Evolutionary conservation across 2,113 vertebrate genomes (phyloP), one percentile per base, ranked within the genome.

Genomic region (Nematolebias whitei): DNA sequence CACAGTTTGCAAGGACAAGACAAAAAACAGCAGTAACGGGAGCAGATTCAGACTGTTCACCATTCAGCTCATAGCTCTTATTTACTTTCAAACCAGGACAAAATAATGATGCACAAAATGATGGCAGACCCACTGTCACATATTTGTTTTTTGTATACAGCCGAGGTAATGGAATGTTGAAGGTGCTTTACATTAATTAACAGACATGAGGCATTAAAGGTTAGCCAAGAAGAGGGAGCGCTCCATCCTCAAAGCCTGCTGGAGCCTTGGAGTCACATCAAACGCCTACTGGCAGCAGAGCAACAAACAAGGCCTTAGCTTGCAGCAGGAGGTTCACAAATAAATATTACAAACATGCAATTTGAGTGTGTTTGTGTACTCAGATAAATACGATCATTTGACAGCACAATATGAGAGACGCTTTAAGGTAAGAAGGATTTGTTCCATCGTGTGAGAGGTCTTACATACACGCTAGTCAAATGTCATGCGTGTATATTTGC

Each of bases 241-340:
- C 82, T 86, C 78, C 64, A 71, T 68, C 76, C 76, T 89, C 82
- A 83, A 80, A 76, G 83, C 89, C 84, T 79, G 83, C 76, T 83
- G 87, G 88, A 82, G 59, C 50, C 69, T 82, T 87, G 88, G 85
- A 86, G 69, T 18, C 52, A 58, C 79, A 88, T 90, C 85, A 89
- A 90, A 87, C 57, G 12, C 49, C 65, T 41, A 32, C 57, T 62
- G 63, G 56, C 32, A 65, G 64, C 76, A 83, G 80, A 79, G 44
- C 44, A 68, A 71, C 57, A 76, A 85, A 79, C 74, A 84, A 32
- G 51, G 71, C 64, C 58, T 35, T 12, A 40, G 60, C 61, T 59
- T 18, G 70, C 83, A 67, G 49, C 58, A 57, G 53, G 13, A 47
- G 75, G 29, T 62, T 54, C 67, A 23, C 45, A 55, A 58, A 64